Conservation (phyloP, 2,113 vertebrate genomes). For the Pagrus major region DNA sequence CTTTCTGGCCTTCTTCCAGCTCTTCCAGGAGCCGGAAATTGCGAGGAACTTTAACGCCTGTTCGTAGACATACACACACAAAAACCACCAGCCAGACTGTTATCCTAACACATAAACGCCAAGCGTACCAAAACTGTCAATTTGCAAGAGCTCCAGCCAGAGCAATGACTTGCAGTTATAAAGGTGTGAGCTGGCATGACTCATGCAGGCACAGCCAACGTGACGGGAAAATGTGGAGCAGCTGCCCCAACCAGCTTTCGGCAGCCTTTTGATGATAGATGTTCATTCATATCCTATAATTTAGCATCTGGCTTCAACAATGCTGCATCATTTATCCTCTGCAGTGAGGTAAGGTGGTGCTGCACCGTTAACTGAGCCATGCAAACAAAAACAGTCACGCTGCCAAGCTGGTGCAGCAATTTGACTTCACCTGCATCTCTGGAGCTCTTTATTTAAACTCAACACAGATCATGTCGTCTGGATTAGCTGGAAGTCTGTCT, state of each 20-base stretch:
- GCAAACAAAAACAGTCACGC: slow-evolving; percentile 37
- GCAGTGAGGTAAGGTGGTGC: slow-evolving; percentile 56
- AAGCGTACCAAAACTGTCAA: neutral
- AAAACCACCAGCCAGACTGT: neutral
- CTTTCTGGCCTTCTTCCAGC: slow-evolving; percentile 97
- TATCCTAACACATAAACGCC: neutral
- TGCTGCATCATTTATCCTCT: slow-evolving; percentile 69
- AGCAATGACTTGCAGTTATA: slow-evolving; percentile 38
- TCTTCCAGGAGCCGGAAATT: slow-evolving; percentile 99
- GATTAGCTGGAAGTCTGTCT: neutral
- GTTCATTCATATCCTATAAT: neutral
- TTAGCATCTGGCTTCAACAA: neutral
- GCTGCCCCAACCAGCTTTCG: neutral
- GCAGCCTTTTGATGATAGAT: neutral
- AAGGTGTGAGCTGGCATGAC: slow-evolving; percentile 1
- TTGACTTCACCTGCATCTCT: neutral
- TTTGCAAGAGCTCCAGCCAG: neutral
- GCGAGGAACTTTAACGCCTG: slow-evolving; percentile 97
- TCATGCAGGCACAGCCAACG: neutral
- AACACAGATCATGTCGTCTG: neutral
- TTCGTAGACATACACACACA: slow-evolving; percentile 29
- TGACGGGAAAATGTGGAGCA: neutral
- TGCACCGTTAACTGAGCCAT: slow-evolving; percentile 26
- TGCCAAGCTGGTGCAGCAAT: slow-evolving; percentile 29
- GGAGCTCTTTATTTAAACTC: neutral